A percentile compares a stretch with the other conserved stretches of the same genome.
phyloP scores from a whole-genome alignment of 2,113 vertebrate species.

The Solea solea region DNA sequence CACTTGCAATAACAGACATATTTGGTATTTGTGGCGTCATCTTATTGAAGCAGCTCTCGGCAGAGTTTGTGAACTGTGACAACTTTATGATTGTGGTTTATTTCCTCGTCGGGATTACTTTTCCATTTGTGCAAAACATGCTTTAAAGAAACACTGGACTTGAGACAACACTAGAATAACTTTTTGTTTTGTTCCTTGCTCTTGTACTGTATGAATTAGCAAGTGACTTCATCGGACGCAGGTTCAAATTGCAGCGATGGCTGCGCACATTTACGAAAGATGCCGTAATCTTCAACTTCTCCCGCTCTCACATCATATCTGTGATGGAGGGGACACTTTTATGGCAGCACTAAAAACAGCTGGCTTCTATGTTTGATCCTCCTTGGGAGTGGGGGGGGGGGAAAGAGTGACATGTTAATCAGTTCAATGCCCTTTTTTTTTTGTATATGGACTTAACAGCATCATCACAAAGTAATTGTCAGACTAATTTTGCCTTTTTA shows the following conservation, averaged over 20 bases:
- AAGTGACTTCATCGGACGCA: conserved; percentile 1
- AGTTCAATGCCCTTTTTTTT: conserved; percentile 57
- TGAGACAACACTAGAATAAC: not conserved
- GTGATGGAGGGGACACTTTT: conserved; percentile 59
- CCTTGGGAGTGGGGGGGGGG: conserved; percentile 52
- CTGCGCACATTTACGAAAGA: conserved; percentile 45
- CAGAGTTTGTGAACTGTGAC: conserved; percentile 68
- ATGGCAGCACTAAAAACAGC: conserved; percentile 71
- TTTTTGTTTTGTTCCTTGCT: conserved; percentile 4
- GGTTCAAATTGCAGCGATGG: not conserved
- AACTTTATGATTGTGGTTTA: conserved; percentile 66
- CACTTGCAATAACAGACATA: conserved; percentile 79
- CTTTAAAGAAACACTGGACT: not conserved
- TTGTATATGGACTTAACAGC: conserved; percentile 39
- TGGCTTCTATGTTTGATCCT: conserved; percentile 62
- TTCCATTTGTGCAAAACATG: conserved; percentile 7
- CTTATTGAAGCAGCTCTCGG: conserved; percentile 65
- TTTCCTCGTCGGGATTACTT: conserved; percentile 45
- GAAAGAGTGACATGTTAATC: conserved; percentile 64
- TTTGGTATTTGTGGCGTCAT: conserved; percentile 72
- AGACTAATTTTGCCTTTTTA: conserved; percentile 67
- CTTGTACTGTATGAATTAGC: not conserved
- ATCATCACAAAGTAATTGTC: conserved; percentile 58
- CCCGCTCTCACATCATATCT: conserved; percentile 66
- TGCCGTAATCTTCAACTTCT: conserved; percentile 59